phyloP scores from a whole-genome alignment of 2,888 invertebrate genomes.

The Cerastoderma edule region DNA sequence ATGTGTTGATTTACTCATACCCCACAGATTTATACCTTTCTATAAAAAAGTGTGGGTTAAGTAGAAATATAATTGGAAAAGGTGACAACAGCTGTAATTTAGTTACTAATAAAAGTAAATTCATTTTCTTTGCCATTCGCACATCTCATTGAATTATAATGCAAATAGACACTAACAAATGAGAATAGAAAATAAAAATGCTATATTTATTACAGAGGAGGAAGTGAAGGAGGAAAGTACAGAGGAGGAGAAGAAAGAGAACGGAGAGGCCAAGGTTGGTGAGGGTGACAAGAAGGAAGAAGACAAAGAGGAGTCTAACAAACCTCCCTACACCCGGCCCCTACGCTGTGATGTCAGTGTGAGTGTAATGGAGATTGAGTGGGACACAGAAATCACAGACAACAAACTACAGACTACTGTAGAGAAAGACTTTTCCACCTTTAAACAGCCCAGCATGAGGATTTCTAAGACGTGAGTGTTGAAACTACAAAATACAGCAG shows the following conservation, averaged over 20 bases:
- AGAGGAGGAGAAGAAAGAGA: constrained; percentile 10
- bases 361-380: constrained; percentile 44
- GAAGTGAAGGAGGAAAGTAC: not conserved
- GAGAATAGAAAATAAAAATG: too few relatives aligned
- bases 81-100: too few relatives aligned
- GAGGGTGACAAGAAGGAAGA: constrained; percentile 23
- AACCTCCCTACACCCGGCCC: constrained; percentile 25
- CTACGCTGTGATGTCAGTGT: constrained; percentile 47
- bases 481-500: too few relatives aligned
- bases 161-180: too few relatives aligned
- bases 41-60: too few relatives aligned
- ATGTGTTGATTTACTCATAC: too few relatives aligned
- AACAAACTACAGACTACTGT: constrained; percentile 27
- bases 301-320: constrained; percentile 18
- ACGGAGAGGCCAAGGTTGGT: constrained; percentile 14
- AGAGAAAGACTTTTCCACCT: constrained; percentile 19
- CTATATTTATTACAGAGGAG: too few relatives aligned
- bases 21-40: too few relatives aligned
- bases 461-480: constrained; percentile 42
- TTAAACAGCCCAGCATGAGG: constrained; percentile 37
- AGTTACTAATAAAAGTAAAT: too few relatives aligned
- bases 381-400: constrained; percentile 50
- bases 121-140: too few relatives aligned
- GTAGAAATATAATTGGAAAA: too few relatives aligned
- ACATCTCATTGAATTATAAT: too few relatives aligned